These are phyloP conservation scores for Eupithecia subumbrata DNA, from an alignment of 2,888 invertebrate species.

Conservation along the genomic window DNA sequence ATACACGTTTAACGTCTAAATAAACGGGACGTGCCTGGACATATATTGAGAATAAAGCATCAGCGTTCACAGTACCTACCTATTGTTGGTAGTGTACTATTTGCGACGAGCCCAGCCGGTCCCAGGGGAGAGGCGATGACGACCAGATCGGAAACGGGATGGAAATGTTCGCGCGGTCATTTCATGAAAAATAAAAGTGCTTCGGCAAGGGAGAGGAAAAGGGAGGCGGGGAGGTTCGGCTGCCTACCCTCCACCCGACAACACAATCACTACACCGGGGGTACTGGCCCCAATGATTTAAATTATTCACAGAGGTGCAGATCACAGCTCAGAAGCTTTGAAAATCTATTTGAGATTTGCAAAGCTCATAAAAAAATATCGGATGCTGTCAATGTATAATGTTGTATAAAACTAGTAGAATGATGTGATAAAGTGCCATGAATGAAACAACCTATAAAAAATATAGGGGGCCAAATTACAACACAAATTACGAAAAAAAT, in stretches of 20 bases:
- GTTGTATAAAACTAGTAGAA: no score
- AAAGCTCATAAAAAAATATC: not conserved
- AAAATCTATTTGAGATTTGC: not conserved
- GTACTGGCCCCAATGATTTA: conserved; percentile 10
- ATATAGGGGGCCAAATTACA: no score
- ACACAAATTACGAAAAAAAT: no score
- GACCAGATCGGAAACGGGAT: not conserved
- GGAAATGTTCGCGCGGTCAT: conserved; percentile 4
- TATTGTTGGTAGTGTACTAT: conserved; percentile 7
- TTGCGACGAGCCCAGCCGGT: conserved; percentile 6
- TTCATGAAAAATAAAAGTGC: conserved; percentile 9
- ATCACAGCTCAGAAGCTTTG: not conserved
- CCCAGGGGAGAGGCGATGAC: not conserved
- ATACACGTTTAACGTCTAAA: conserved; percentile 44
- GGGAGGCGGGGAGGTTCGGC: not conserved
- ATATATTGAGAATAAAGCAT: conserved; percentile 42
- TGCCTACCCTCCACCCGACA: conserved; percentile 2
- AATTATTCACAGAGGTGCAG: conserved; percentile 16
- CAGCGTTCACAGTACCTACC: not conserved
- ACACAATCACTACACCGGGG: conserved; percentile 9
- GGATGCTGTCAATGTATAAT: not conserved
- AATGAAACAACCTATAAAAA: no score
- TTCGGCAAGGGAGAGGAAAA: not conserved
- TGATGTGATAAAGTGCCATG: no score
- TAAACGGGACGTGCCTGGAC: conserved; percentile 42